Evolutionary conservation across 2,113 vertebrate species (phyloP), one percentile per base, ranked within the genome.

Genomic region (Phasianus colchicus): DNA sequence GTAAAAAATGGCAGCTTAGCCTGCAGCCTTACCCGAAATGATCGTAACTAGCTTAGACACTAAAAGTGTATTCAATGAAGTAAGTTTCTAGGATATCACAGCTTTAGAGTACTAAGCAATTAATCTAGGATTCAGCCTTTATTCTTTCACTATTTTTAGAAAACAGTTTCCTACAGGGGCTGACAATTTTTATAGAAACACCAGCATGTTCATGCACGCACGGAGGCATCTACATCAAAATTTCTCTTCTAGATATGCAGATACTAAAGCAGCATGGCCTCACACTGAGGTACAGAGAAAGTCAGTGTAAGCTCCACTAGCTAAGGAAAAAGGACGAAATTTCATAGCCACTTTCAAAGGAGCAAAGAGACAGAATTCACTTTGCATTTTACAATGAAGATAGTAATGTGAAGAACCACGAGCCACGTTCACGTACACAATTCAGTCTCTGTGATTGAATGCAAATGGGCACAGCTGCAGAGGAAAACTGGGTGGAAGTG

Each of bases 1-100:
- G 94, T 95, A 97, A 97, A 95, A 95, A 95, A 92, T 65, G 91
- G 94, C 85, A 96, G 76, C 95, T 95, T 96, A 95, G 94, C 94
- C 94, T 92, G 94, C 88, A 96, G 95, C 93, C 84, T 96, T 96
- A 93, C 63, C 83, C 74, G 94, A 95, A 96, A 94, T 96, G 90
- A 97, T 80, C 92, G 86, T 97, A 96, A 97, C 89, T 75, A 83
- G 65, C 85, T 96, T 84, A 95, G 96, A 96, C 95, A 96, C 93
- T 97, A 97, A 97, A 96, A 96, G 96, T 96, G 92, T 92, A 91
- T 90, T 93, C 71, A 87, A 83, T 38, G 63, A 92, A 97, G 10
- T 42, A 95, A 94, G 92, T 90, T 96, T 87, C 90, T 80, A 76
- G 88, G 67, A 89, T 97, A 96, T 96, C 93, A 95, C 93, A 93